Evolutionary conservation across 2,797 vertebrate genomes (phyloP).

Genomic region (Crocidura indochinensis): DNA sequence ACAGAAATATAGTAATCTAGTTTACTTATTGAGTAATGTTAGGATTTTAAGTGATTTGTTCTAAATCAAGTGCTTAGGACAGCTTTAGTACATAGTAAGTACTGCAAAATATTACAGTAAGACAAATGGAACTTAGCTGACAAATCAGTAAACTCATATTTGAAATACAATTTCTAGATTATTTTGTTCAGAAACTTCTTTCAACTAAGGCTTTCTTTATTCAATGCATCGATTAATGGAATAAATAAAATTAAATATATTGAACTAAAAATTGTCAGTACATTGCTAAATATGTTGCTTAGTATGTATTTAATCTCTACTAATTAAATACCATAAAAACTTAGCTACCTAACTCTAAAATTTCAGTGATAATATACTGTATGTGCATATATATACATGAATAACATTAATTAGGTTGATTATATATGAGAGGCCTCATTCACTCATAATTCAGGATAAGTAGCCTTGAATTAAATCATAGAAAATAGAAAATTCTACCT

Average conservation of each 20-base stretch:
- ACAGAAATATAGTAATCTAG: neutral
- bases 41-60: neutral
- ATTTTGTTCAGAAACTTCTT: conserved; percentile 56
- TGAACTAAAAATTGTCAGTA: neutral
- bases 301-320: too few relatives aligned
- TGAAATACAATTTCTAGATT: neutral
- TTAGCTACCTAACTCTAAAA: neutral
- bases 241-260: conserved; percentile 46
- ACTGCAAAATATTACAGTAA: neutral
- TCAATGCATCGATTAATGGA: conserved; percentile 1
- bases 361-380: neutral
- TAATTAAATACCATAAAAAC: too few relatives aligned
- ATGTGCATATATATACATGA: neutral
- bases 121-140: neutral
- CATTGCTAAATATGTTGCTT: neutral
- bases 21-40: neutral
- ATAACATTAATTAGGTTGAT: too few relatives aligned
- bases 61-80: neutral
- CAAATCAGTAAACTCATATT: neutral
- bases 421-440: too few relatives aligned
- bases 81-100: neutral
- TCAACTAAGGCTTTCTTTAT: conserved; percentile 10
- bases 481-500: too few relatives aligned
- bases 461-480: too few relatives aligned
- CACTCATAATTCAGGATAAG: too few relatives aligned